phyloP scores from a whole-genome alignment of 1,140 invertebrate genomes.

The Chironomus tepperi region DNA sequence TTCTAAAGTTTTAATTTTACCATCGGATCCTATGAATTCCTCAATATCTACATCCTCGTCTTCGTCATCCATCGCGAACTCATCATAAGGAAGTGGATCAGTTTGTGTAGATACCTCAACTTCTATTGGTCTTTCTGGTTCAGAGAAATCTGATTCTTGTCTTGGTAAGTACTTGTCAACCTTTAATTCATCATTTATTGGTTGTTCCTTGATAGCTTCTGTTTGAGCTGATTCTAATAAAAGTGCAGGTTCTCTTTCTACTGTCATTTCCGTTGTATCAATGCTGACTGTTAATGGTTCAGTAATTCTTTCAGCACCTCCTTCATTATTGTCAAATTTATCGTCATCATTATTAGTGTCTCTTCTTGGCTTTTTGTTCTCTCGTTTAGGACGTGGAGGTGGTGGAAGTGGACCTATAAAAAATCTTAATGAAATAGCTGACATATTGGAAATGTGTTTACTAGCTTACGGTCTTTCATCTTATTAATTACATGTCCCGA shows the following conservation, averaged over 20 bases:
- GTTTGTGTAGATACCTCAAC: slow-evolving; percentile 70
- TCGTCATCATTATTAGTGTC: slow-evolving; percentile 31
- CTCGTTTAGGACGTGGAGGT: slow-evolving; percentile 65
- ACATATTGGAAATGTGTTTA: too few species aligned
- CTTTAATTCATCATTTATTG: slow-evolving; percentile 25
- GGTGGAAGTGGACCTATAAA: slow-evolving; percentile 56
- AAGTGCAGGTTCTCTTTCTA: not conserved
- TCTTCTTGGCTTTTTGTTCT: slow-evolving; percentile 43
- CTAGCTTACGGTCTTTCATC: slow-evolving; percentile 63
- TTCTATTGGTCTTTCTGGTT: slow-evolving; percentile 43
- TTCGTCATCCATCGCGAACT: slow-evolving; percentile 47
- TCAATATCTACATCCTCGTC: slow-evolving; percentile 40
- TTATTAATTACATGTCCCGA: slow-evolving; percentile 63
- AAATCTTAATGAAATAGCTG: not conserved
- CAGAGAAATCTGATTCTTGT: slow-evolving; percentile 26
- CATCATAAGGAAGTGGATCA: slow-evolving; percentile 68
- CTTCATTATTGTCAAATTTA: slow-evolving; percentile 35
- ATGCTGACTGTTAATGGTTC: not conserved
- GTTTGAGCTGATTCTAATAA: not conserved
- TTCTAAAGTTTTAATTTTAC: slow-evolving; percentile 35
- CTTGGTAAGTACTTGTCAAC: slow-evolving; percentile 26
- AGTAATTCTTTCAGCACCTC: slow-evolving; percentile 33
- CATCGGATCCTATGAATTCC: slow-evolving; percentile 28
- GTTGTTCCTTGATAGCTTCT: not conserved
- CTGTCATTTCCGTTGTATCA: not conserved